Base-by-base conservation (phyloP, 2,888 invertebrate species). In the Orthosia cruda region DNA sequence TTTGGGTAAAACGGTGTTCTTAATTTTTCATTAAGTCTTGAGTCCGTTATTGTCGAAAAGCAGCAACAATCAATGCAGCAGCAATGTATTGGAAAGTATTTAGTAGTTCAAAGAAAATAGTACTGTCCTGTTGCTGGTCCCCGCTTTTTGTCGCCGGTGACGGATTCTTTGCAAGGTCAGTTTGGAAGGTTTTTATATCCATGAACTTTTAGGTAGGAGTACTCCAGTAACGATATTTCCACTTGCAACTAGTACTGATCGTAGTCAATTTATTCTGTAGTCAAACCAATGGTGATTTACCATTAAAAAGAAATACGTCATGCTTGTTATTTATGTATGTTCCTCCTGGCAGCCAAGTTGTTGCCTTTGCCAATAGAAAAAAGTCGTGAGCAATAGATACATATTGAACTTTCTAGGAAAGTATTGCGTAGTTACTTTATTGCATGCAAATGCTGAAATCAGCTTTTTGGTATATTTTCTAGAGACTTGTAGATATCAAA, bases 331-430 rank as follows among this genome's bases (percentile, higher is more conserved):
- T 54, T 74, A 80, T 67, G 54, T 9, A 67, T 74, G 74, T 40
- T 52, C n/a, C 23, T 62, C 18, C 74, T 78, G 58, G 59, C 62
- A 80, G 71, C 66, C 80, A 74, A 52, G 40, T 68, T 58, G 83
- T 83, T 47, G 62, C 40, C 61, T 52, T 13, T 66, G 73, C 76
- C 80, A 76, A 80, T 77, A 71, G 80, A 83, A 82, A 82, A 77
- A 79, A 75, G 81, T 82, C 81, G 74, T 82, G 75, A 82, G 65
- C 75, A 71, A 66, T 80, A 23, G 74, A 78, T 81, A 81, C 81
- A 81, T 81, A 69, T 81, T 81, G 77, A 81, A 77, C 68, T 77
- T 77, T 81, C 80, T 66, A 13, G 45, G 80, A 81, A 81, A 66
- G 68, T 77, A 69, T 81, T 81, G 62, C 65, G 68, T 80, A 65